phyloP scores from a whole-genome alignment of 1,140 invertebrate species.

The Drosophila navojoa region DNA sequence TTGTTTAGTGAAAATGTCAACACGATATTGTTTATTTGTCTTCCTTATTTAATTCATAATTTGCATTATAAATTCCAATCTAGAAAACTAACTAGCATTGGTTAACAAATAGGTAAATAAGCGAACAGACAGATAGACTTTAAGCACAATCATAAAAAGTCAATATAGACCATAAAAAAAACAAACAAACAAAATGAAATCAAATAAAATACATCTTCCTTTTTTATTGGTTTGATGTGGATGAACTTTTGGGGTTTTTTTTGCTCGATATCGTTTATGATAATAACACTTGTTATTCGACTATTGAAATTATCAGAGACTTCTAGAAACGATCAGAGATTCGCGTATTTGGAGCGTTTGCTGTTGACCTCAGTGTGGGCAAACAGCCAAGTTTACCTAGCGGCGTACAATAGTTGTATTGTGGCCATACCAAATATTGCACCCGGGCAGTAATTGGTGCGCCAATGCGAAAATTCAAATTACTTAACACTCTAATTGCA shows the following conservation, averaged over 20 bases:
- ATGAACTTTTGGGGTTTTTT: background rate
- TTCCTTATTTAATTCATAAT: no score
- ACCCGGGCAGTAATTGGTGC: conserved; percentile 20
- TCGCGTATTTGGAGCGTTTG: conserved; percentile 10
- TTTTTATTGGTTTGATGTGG: background rate
- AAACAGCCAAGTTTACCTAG: conserved; percentile 9
- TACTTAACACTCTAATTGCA: conserved; percentile 40
- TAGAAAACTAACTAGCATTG: no score
- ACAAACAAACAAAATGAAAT: background rate
- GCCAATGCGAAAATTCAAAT: conserved; percentile 29
- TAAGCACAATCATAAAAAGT: background rate
- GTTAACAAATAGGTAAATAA: no score
- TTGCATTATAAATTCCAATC: no score
- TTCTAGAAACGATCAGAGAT: conserved; percentile 1
- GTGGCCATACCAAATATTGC: conserved; percentile 1
- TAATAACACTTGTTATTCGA: conserved; percentile 25
- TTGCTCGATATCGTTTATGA: background rate
- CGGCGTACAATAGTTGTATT: conserved; percentile 3
- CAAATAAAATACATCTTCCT: background rate
- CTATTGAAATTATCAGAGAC: background rate
- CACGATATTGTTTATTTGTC: no score
- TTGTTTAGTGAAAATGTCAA: no score
- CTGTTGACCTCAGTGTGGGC: background rate
- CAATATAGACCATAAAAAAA: no score
- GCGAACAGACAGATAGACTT: background rate